Evolutionary conservation across 1,140 invertebrate species (phyloP), one percentile per base, ranked within the genome.

Genomic region (Hesperophylax magnus): DNA sequence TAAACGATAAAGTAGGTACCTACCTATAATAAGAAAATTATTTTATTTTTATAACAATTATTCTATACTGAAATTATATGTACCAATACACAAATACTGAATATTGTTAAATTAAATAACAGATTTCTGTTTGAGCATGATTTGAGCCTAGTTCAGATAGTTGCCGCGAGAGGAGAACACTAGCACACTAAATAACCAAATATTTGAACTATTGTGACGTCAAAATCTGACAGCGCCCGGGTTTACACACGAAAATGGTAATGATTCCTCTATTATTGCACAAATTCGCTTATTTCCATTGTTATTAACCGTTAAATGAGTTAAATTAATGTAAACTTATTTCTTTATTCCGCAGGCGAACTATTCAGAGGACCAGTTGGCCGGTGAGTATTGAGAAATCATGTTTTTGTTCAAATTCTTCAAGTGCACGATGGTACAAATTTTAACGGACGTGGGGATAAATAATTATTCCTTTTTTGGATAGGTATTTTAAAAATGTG

Each of bases 281-380:
- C 9, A 20, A 22, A 53, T 79, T 61, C 24, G 60, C 34, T n/a
- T 61, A 75, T 80, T 75, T 65, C 54, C 56, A 47, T 34, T n/a
- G 8, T 31, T 53, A 76, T 31, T 20, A 74, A 56, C 8, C 24
- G 9, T 54, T 31, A 53, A 65, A 56, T 24, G 11, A 15, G 18
- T 75, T 18, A 27, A 18, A 67, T 76, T 34, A 65, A 75, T 75
- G 22, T 24, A 61, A 56, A 39, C 18, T 53, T 17, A 20, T n/a
- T 11, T 77, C 72, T 52, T 77, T 56, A 65, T 77, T 34, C 47
- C 56, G 27, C 92, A 97, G 96, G 95, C 94, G 87, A 94, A 95
- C 85, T 96, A 96, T 89, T 94, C 94, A 47, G 96, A 97, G 91
- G 96, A 97, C 92, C 96, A 97, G 91, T 93, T 97, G 89, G 93